Conservation (phyloP, 2,113 vertebrate species). For the Aspidoscelis tigris region DNA sequence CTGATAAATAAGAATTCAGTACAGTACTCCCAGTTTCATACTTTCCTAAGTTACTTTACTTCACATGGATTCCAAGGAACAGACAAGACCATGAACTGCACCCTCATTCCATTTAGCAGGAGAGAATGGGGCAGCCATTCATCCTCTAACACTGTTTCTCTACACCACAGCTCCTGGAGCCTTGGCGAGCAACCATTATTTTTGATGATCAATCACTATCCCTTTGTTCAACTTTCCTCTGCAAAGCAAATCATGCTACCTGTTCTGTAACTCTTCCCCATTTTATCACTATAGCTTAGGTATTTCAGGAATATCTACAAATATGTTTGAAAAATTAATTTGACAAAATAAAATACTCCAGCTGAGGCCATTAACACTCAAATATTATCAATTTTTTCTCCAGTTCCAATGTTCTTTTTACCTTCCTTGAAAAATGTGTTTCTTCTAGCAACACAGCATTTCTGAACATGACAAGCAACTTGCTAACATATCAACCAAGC, state of each 20-base stretch:
- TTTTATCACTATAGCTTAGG: slow-evolving; percentile 26
- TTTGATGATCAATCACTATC: background rate
- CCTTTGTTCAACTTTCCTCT: slow-evolving; percentile 13
- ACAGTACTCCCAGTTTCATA: background rate
- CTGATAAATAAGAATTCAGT: background rate
- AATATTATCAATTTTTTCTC: background rate
- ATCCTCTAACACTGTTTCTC: background rate
- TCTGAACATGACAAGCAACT: slow-evolving; percentile 27
- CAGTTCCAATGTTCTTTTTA: slow-evolving; percentile 11
- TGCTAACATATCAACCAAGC: slow-evolving; percentile 46
- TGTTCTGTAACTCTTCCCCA: slow-evolving; percentile 18
- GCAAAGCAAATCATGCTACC: slow-evolving; percentile 6
- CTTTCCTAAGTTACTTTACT: background rate
- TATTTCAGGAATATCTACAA: slow-evolving; percentile 8
- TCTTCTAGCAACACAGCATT: slow-evolving; percentile 28
- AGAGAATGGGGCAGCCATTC: background rate
- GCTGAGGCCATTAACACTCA: slow-evolving; percentile 5
- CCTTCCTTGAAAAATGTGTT: background rate
- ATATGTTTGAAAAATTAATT: slow-evolving; percentile 18
- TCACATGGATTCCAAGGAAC: background rate
- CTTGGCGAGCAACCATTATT: background rate
- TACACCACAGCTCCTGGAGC: background rate
- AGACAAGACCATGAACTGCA: too few species aligned
- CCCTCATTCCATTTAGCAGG: background rate
- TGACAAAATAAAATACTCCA: slow-evolving; percentile 2